phyloP scores from a whole-genome alignment of 2,888 invertebrate genomes.

The Brenthis ino region DNA sequence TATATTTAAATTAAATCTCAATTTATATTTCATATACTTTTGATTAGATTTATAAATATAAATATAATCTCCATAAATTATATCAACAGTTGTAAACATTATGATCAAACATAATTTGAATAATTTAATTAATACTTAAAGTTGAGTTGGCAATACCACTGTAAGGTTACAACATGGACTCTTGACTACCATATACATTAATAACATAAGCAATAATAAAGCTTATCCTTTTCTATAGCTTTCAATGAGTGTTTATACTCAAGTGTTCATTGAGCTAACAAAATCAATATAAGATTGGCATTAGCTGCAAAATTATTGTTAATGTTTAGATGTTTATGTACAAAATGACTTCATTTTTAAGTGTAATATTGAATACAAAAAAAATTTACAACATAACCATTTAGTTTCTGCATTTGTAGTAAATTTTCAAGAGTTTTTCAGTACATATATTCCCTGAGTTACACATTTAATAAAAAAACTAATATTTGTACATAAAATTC shows the following conservation, averaged over 20 bases:
- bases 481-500: constrained; percentile 9
- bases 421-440: background rate
- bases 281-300: constrained; percentile 31
- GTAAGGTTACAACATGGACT: constrained; percentile 27
- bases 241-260: constrained; percentile 27
- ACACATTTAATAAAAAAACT: background rate
- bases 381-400: constrained; percentile 12
- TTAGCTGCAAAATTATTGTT: constrained; percentile 40
- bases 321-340: constrained; percentile 42
- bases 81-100: too few relatives aligned
- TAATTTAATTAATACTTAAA: background rate
- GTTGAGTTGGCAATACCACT: constrained; percentile 6
- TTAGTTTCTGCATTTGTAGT: background rate
- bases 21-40: too few relatives aligned
- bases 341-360: constrained; percentile 32
- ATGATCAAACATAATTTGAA: too few relatives aligned
- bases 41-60: too few relatives aligned
- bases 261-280: constrained; percentile 34
- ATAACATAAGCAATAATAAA: constrained; percentile 33
- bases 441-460: background rate
- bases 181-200: constrained; percentile 30
- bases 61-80: too few relatives aligned
- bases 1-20: background rate
- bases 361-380: constrained; percentile 20
- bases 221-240: constrained; percentile 31